These are phyloP conservation scores for Macrotis lagotis DNA, from an alignment of 2,113 vertebrate genomes.

Conservation along the genomic window DNA sequence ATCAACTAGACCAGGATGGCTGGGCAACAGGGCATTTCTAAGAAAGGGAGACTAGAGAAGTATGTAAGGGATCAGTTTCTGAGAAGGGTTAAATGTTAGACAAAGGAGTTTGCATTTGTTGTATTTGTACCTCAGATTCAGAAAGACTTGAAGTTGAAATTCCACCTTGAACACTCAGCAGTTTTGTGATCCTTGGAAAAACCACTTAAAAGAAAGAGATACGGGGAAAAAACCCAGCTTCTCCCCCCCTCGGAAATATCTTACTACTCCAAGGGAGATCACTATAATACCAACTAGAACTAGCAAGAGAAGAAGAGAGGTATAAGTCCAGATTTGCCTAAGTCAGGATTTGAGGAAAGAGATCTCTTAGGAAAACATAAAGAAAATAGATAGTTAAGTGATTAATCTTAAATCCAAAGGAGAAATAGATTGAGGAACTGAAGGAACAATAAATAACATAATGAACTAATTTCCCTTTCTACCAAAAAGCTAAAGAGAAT, in stretches of 20 bases:
- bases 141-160: not conserved
- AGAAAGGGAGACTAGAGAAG: not conserved
- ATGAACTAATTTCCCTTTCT: not conserved
- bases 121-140: too few species aligned
- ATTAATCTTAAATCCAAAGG: not conserved
- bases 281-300: not conserved
- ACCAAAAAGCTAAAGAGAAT: not conserved
- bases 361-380: not conserved
- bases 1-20: not conserved
- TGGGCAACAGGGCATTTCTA: not conserved
- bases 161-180: not conserved
- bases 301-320: not conserved
- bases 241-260: too few species aligned
- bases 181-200: not conserved
- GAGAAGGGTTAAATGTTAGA: not conserved
- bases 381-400: not conserved
- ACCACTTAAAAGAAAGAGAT: not conserved
- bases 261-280: not conserved
- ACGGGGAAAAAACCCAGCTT: too few species aligned
- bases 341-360: not conserved
- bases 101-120: not conserved
- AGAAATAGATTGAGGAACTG: not conserved
- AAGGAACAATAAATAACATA: not conserved
- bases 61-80: not conserved
- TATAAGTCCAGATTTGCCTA: not conserved